These are phyloP conservation scores for Todiramphus saurophagus DNA, from an alignment of 2,113 vertebrate species.

Conservation along the genomic window DNA sequence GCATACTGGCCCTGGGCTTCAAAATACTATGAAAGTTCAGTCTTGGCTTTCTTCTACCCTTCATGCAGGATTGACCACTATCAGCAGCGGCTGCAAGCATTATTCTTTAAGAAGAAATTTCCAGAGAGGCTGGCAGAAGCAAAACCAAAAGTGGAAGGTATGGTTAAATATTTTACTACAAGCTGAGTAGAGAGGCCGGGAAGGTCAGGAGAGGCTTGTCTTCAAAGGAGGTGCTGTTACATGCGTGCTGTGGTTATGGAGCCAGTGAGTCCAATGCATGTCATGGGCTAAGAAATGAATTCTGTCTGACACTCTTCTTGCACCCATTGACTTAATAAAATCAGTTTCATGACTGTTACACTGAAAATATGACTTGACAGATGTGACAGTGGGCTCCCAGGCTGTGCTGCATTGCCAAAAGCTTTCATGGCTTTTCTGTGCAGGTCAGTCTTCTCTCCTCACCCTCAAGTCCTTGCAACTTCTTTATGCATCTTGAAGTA, in stretches of 20 bases:
- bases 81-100: slow-evolving; percentile 90
- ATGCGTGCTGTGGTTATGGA: neutral
- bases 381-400: neutral
- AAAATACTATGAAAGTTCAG: neutral
- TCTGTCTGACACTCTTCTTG: neutral
- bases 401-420: neutral
- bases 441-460: neutral
- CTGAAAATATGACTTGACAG: neutral
- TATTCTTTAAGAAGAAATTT: slow-evolving; percentile 97
- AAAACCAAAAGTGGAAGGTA: slow-evolving; percentile 94
- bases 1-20: neutral
- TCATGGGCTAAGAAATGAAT: neutral
- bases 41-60: neutral
- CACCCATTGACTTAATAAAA: neutral
- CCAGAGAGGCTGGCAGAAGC: slow-evolving; percentile 89
- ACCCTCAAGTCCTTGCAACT: neutral
- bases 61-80: slow-evolving; percentile 90
- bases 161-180: neutral
- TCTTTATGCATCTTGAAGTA: neutral
- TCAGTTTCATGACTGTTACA: neutral
- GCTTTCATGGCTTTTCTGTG: neutral
- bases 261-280: neutral
- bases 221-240: neutral
- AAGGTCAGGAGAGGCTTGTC: neutral
- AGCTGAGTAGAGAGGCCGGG: neutral